A percentile compares a stretch with the other conserved stretches of the same genome.
phyloP scores from a whole-genome alignment of 2,113 vertebrate genomes.

The Serranochromis macrocephalus region DNA sequence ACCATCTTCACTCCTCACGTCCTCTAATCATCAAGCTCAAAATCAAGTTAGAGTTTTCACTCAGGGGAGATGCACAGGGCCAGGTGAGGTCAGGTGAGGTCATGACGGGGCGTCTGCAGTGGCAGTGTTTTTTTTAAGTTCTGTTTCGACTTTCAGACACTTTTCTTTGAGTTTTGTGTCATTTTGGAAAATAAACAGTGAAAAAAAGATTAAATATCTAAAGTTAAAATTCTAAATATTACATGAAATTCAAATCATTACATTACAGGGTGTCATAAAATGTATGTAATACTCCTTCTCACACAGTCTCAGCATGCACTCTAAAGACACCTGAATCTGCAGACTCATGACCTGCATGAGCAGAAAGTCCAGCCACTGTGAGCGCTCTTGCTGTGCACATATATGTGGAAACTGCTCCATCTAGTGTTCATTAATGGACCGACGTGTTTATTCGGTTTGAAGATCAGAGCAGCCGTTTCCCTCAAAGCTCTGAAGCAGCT shows the following conservation, averaged over 20 bases:
- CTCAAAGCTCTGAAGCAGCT: not conserved
- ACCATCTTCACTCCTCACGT: not conserved
- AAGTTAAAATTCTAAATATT: not conserved
- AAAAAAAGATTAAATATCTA: not conserved
- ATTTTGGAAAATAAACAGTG: not conserved
- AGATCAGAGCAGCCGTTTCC: not conserved
- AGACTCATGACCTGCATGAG: no score
- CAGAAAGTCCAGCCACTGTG: not conserved
- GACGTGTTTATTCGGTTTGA: not conserved
- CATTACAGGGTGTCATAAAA: not conserved
- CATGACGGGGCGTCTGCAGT: not conserved
- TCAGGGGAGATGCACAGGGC: not conserved
- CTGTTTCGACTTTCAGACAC: not conserved
- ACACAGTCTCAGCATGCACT: accelerated
- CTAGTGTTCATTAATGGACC: not conserved
- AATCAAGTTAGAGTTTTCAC: not conserved
- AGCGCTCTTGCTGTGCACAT: not conserved
- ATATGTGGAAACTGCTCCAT: not conserved
- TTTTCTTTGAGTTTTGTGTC: not conserved
- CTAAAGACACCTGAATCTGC: not conserved
- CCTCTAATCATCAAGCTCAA: not conserved
- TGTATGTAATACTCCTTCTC: not conserved
- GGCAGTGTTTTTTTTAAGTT: not conserved
- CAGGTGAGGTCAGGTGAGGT: not conserved
- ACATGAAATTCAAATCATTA: not conserved